These are phyloP conservation scores for Rhynchopsitta pachyrhyncha DNA, from an alignment of 2,113 vertebrate genomes.

Conservation along the genomic window DNA sequence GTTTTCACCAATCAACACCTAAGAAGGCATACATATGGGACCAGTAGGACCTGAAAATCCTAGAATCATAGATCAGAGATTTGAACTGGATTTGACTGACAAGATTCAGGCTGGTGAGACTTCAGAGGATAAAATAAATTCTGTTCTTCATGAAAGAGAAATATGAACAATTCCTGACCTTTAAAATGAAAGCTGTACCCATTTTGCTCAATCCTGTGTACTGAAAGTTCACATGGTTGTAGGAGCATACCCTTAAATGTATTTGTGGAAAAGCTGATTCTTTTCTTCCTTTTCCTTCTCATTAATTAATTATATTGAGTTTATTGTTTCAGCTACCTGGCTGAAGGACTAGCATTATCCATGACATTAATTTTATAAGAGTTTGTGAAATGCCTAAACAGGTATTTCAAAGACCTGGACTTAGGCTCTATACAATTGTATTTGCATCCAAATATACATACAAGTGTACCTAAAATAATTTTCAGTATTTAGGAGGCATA, in stretches of 20 bases:
- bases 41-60: background rate
- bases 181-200: background rate
- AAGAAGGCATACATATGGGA: background rate
- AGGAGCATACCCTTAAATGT: background rate
- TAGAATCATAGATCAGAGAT: background rate
- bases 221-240: background rate
- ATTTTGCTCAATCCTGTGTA: background rate
- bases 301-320: background rate
- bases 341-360: background rate
- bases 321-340: background rate
- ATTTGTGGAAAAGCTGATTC: background rate
- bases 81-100: background rate
- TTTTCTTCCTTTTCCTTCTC: background rate
- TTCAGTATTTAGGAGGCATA: background rate
- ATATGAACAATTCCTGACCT: background rate
- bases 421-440: background rate
- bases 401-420: background rate
- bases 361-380: background rate
- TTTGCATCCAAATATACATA: rapidly evolving
- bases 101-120: background rate
- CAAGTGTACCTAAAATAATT: background rate
- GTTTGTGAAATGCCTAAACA: background rate
- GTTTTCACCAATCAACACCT: background rate
- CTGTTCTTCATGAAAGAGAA: background rate
- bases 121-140: background rate